Percentiles rank a stretch among this genome's conserved stretches.
phyloP scores from a whole-genome alignment of 2,888 invertebrate genomes.

The Formica aserva region DNA sequence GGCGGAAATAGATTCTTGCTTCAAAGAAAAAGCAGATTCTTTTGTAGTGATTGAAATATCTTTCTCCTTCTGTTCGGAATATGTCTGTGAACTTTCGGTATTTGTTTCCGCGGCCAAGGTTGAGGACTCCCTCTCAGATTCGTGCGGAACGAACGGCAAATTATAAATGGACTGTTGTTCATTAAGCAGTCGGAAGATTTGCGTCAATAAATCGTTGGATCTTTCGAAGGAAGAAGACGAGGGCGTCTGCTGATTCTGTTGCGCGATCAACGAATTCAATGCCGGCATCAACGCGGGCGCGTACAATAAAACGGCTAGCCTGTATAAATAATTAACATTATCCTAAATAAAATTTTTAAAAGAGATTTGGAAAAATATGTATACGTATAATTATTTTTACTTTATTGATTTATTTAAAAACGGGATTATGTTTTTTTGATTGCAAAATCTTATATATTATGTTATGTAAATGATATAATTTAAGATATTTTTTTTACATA shows the following conservation, averaged over 20 bases:
- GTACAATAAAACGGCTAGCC: constrained; percentile 65
- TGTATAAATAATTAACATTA: constrained; percentile 26
- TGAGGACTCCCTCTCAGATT: constrained; percentile 3
- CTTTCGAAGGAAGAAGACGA: constrained; percentile 57
- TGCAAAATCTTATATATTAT: background rate
- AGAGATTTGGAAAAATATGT: background rate
- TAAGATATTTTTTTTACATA: background rate
- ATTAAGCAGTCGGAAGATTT: constrained; percentile 57
- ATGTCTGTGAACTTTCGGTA: background rate
- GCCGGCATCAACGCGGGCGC: constrained; percentile 65
- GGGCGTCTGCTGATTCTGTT: constrained; percentile 53
- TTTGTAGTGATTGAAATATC: background rate
- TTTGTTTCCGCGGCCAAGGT: constrained; percentile 5
- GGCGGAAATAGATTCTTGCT: background rate
- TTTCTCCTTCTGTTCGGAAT: background rate
- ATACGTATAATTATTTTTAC: background rate
- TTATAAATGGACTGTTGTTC: constrained; percentile 61
- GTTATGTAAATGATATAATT: background rate
- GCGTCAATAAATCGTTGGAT: constrained; percentile 62
- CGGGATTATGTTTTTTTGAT: background rate
- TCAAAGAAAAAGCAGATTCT: background rate
- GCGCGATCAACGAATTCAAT: constrained; percentile 63
- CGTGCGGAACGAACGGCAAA: constrained; percentile 42
- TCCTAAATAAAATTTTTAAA: background rate
- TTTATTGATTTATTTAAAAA: constrained; percentile 6